Evolutionary conservation across 2,888 invertebrate species (phyloP).

Genomic region (Mythimna loreyi): DNA sequence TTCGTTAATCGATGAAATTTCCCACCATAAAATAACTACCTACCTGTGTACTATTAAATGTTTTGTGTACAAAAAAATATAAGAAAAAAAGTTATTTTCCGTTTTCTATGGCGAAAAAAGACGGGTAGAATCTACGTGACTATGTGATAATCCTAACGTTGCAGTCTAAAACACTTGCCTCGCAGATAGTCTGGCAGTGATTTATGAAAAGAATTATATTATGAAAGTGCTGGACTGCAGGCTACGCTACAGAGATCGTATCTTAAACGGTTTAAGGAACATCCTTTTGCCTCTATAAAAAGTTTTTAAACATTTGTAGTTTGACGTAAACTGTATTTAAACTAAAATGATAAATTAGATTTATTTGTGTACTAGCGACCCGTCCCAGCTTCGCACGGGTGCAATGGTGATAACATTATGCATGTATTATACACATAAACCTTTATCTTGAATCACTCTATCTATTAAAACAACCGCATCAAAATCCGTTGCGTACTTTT

Average conservation of each 20-base stretch:
- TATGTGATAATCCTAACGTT: constrained; percentile 14
- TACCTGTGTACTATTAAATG: too few relatives aligned
- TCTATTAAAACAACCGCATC: too few relatives aligned
- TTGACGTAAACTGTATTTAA: background rate
- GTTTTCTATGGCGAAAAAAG: background rate
- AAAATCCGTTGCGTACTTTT: too few relatives aligned
- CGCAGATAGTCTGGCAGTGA: constrained; percentile 9
- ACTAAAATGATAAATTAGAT: too few relatives aligned
- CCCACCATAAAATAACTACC: too few relatives aligned
- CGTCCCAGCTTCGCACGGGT: too few relatives aligned
- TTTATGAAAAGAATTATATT: constrained; percentile 27
- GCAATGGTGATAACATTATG: too few relatives aligned
- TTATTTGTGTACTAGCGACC: too few relatives aligned
- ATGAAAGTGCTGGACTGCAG: background rate
- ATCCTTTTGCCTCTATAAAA: background rate
- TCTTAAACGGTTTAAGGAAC: background rate
- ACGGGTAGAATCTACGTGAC: constrained; percentile 1
- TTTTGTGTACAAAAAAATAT: too few relatives aligned
- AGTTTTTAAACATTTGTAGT: constrained; percentile 12
- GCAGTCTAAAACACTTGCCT: constrained; percentile 12
- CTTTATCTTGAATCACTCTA: too few relatives aligned
- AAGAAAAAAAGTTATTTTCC: constrained; percentile 10
- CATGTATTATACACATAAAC: too few relatives aligned
- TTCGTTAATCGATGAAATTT: too few relatives aligned
- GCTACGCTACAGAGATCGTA: background rate